Conservation (phyloP, 2,797 vertebrate species). For the Halcyon leucocephala region DNA sequence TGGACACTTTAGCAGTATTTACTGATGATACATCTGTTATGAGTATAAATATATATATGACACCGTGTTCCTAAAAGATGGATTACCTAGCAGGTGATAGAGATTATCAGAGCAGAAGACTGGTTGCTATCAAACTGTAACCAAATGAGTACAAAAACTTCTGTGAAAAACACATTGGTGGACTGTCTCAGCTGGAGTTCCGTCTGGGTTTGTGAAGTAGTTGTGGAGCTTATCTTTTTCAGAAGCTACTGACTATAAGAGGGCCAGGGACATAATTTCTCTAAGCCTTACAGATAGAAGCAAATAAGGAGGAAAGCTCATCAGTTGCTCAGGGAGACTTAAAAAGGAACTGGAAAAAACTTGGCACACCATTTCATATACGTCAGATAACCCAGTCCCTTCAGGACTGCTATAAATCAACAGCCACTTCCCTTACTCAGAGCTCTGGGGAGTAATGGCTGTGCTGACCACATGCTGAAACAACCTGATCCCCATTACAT, state of each 20-base stretch:
- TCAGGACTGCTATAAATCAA: neutral
- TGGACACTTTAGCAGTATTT: neutral
- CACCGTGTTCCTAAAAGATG: neutral
- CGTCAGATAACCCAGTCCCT: neutral
- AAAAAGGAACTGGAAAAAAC: neutral
- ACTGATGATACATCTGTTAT: neutral
- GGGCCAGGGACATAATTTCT: neutral
- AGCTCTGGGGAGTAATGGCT: neutral
- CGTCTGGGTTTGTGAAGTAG: neutral
- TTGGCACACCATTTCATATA: rapidly evolving
- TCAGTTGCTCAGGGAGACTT: neutral
- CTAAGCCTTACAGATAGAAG: neutral
- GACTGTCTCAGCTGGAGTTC: neutral
- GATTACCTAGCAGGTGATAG: neutral
- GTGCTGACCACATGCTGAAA: neutral
- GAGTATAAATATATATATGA: neutral
- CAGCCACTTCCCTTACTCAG: neutral
- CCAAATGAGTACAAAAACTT: neutral
- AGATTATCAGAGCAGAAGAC: neutral
- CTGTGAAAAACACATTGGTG: neutral
- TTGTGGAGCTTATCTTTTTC: neutral
- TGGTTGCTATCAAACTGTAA: rapidly evolving
- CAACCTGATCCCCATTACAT: neutral
- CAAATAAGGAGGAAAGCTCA: neutral
- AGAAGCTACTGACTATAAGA: neutral